Conservation (phyloP, 2,888 invertebrate genomes). For the Thysanoteuthis rhombus region DNA sequence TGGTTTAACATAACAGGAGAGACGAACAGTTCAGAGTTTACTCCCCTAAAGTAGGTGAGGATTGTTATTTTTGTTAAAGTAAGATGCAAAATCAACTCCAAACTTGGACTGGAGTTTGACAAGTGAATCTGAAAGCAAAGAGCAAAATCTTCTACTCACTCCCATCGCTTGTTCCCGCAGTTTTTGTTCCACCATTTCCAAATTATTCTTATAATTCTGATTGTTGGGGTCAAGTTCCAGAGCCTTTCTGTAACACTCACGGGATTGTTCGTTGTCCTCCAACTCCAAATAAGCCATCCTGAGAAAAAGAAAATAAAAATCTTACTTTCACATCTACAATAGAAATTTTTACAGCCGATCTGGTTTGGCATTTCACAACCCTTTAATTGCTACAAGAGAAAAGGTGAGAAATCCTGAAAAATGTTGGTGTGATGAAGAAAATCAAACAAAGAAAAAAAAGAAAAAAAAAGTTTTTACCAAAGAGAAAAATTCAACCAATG, state of each 20-base stretch:
- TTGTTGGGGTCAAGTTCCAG: conserved; percentile 91
- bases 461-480: no score
- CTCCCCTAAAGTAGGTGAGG: no score
- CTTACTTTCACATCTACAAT: background rate
- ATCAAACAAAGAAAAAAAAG: background rate
- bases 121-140: background rate
- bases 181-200: conserved; percentile 83
- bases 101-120: no score
- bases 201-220: conserved; percentile 86
- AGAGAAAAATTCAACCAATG: no score
- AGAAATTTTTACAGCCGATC: background rate
- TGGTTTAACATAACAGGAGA: no score
- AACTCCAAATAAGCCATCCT: conserved; percentile 70
- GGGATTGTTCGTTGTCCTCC: conserved; percentile 84
- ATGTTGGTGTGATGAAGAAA: no score
- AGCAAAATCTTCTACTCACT: conserved; percentile 38
- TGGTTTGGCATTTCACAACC: background rate
- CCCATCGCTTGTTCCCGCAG: conserved; percentile 61
- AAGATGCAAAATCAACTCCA: no score
- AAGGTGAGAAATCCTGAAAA: no score
- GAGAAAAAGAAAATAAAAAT: conserved; percentile 27
- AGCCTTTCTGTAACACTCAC: conserved; percentile 86
- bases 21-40: no score
- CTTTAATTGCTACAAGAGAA: no score
- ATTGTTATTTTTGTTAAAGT: no score